Evolutionary conservation across 2,113 vertebrate genomes (phyloP).

Genomic region (Otocyon megalotis): DNA sequence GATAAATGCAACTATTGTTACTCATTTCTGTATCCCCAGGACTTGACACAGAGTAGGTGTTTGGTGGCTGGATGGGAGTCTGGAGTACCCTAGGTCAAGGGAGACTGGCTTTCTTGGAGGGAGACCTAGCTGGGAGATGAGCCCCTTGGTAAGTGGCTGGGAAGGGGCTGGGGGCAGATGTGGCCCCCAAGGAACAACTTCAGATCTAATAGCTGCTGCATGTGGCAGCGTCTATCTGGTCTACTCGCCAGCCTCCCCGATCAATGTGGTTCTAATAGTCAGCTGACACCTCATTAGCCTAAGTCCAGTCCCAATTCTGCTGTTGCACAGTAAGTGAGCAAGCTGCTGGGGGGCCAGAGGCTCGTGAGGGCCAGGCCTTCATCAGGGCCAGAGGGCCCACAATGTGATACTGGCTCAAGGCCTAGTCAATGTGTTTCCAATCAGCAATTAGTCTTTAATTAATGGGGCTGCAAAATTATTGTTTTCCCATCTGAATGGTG

Average conservation of each 20-base stretch:
- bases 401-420: constrained; percentile 79
- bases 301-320: constrained; percentile 79
- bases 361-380: constrained; percentile 66
- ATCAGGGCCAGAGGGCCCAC: constrained; percentile 76
- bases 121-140: constrained; percentile 55
- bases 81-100: background rate
- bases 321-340: constrained; percentile 77
- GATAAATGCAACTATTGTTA: constrained; percentile 48
- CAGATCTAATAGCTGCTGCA: constrained; percentile 85
- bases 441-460: constrained; percentile 88
- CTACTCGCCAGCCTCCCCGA: constrained; percentile 79
- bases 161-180: background rate
- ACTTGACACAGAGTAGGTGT: background rate
- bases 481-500: constrained; percentile 85
- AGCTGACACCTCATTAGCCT: constrained; percentile 87
- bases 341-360: constrained; percentile 74
- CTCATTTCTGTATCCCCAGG: constrained; percentile 7
- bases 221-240: constrained; percentile 84
- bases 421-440: constrained; percentile 86
- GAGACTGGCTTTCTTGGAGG: constrained; percentile 3
- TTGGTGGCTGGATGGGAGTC: background rate
- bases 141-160: background rate
- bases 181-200: constrained; percentile 71
- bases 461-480: constrained; percentile 84
- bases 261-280: constrained; percentile 89